Conservation (phyloP, 2,113 vertebrate species). For the Ginglymostoma cirratum region DNA sequence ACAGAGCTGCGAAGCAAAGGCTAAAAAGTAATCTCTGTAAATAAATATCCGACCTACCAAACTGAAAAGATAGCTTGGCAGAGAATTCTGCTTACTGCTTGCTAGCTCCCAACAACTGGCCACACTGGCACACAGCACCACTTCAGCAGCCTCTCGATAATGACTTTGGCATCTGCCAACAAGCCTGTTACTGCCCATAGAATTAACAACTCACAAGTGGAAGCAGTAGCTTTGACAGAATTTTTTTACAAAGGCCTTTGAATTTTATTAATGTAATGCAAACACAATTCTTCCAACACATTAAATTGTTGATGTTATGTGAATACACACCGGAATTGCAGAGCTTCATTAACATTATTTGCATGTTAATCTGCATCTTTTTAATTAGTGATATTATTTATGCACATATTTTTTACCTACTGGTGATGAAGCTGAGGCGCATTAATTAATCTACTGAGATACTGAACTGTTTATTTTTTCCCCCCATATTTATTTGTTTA, state of each 20-base stretch:
- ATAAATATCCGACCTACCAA: constrained; percentile 87
- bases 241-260: constrained; percentile 95
- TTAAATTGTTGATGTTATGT: constrained; percentile 99
- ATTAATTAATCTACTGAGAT: constrained; percentile 99
- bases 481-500: constrained; percentile 99
- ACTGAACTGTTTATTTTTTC: constrained; percentile 96
- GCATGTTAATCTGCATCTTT: constrained; percentile 99
- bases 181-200: constrained; percentile 85
- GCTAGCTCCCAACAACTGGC: constrained; percentile 90
- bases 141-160: constrained; percentile 95
- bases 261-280: constrained; percentile 99
- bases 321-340: constrained; percentile 98
- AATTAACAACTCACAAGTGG: constrained; percentile 98
- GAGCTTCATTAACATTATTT: constrained; percentile 99
- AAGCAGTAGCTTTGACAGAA: constrained; percentile 86
- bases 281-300: constrained; percentile 99
- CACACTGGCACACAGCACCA: constrained; percentile 78
- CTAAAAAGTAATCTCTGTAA: constrained; percentile 93
- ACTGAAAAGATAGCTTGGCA: constrained; percentile 95
- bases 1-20: constrained; percentile 51
- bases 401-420: constrained; percentile 99
- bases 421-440: constrained; percentile 95
- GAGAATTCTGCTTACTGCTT: constrained; percentile 69
- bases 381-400: constrained; percentile 99
- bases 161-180: constrained; percentile 95